Conservation (phyloP, 2,888 invertebrate species). For the Meliscaeva auricollis region DNA sequence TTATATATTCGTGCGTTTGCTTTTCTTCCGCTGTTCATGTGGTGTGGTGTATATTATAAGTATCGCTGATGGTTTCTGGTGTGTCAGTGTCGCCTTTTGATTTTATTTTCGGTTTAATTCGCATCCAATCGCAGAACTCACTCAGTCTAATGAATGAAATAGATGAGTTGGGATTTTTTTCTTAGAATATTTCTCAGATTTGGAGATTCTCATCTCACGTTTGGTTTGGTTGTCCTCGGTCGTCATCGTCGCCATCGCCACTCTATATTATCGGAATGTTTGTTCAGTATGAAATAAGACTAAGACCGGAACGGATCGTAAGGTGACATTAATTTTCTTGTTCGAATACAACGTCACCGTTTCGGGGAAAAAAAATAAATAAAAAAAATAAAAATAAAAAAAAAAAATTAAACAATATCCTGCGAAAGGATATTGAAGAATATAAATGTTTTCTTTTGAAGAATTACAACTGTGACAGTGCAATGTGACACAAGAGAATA, state of each 20-base stretch:
- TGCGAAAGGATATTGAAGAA: slow-evolving; percentile 14
- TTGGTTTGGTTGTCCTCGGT: not conserved
- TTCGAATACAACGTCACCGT: not conserved
- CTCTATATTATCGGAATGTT: slow-evolving; percentile 26
- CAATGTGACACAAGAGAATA: slow-evolving; percentile 57
- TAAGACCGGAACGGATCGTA: slow-evolving; percentile 51
- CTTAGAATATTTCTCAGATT: slow-evolving; percentile 34
- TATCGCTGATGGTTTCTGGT: not conserved
- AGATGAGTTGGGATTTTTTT: slow-evolving; percentile 14
- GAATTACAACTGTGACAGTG: slow-evolving; percentile 40
- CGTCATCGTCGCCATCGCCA: slow-evolving; percentile 35
- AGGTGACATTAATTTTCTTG: slow-evolving; percentile 3
- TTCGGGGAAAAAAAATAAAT: not conserved
- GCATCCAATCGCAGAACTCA: slow-evolving; percentile 53
- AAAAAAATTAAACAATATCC: not conserved
- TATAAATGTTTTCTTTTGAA: not conserved
- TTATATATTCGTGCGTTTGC: slow-evolving; percentile 9
- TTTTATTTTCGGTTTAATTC: slow-evolving; percentile 63
- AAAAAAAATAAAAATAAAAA: not conserved
- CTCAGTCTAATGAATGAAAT: slow-evolving; percentile 45
- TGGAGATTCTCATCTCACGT: slow-evolving; percentile 67
- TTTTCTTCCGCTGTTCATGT: not conserved
- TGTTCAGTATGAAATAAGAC: slow-evolving; percentile 61
- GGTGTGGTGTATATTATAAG: not conserved
- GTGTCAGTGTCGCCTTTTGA: slow-evolving; percentile 24